Evolutionary conservation across 2,113 vertebrate species (phyloP), one percentile per base, ranked within the genome.

Genomic region (Antigone vipio): DNA sequence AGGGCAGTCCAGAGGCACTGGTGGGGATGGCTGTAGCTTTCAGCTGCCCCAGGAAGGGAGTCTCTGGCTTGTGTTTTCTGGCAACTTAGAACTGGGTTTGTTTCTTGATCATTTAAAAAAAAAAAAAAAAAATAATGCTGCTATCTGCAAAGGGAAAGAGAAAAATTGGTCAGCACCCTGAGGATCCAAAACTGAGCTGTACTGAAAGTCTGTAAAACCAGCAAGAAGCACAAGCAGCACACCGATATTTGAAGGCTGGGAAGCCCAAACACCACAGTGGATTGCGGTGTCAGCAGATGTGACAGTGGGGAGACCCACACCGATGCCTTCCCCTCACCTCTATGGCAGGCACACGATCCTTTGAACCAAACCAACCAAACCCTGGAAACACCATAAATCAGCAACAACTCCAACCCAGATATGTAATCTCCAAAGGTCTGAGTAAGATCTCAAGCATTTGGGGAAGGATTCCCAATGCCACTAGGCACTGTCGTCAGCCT

Each of bases 1-100:
- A 86, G 77, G 49, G 45, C 76, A 55, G 64, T 44, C 66, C 53
- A 2, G 6, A 74, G 67, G 89, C 88, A 91, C 55, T n/a, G 40
- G 26, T 40, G 81, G 85, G 67, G 76, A 59, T 89, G 74, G 92
- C 94, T 93, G 85, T 79, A 94, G 92, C 85, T 83, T 88, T 78
- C 96, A 77, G 88, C 94, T 97, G 95, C 76, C 79, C 92, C 91
- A 93, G 63, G 80, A 82, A 77, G 74, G 47, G 68, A 82, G 86
- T 93, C 72, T 88, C 93, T 97, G 96, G 96, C 81, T 95, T 96
- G 64, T 91, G 88, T 95, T 97, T 96, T 97, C 97, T 98, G 98
- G 98, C 98, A 98, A 97, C 79, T 95, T 97, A 96, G 95, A 97
- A 98, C 89, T 97, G 93, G 30, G 34, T 94, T 97, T 94, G 23